A percentile compares a stretch with the other conserved stretches of the same genome.
phyloP scores from a whole-genome alignment of 2,888 invertebrate genomes.

The Onchidella celtica region DNA sequence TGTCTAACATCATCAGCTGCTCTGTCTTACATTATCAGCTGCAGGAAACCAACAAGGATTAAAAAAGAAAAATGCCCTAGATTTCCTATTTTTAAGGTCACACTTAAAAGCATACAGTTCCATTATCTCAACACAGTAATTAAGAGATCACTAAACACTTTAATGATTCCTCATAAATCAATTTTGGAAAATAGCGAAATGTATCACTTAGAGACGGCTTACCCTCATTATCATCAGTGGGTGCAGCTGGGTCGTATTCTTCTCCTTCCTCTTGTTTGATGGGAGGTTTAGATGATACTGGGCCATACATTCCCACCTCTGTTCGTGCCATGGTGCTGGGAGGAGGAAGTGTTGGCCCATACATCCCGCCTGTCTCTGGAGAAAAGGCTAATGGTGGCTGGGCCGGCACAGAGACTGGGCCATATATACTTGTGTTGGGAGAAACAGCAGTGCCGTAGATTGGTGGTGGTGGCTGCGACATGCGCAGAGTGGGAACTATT shows the following conservation, averaged over 20 bases:
- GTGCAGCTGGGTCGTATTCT: constrained; percentile 48
- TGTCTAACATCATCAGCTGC: too few relatives aligned
- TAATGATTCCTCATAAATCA: too few relatives aligned
- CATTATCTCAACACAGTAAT: too few relatives aligned
- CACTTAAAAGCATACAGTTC: too few relatives aligned
- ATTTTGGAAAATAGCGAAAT: too few relatives aligned
- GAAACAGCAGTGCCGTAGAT: constrained; percentile 13
- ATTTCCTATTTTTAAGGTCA: too few relatives aligned
- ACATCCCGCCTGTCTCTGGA: constrained; percentile 22
- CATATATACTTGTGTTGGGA: neutral
- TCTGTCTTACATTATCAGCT: too few relatives aligned
- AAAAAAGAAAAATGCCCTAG: too few relatives aligned
- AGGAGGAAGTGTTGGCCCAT: neutral
- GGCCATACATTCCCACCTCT: constrained; percentile 47
- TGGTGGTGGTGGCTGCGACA: constrained; percentile 10
- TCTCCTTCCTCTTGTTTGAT: constrained; percentile 6
- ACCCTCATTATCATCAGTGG: constrained; percentile 48
- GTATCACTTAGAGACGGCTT: neutral
- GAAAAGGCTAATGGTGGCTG: neutral
- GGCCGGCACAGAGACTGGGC: neutral
- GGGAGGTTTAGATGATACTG: neutral
- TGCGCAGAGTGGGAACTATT: neutral
- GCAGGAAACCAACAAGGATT: too few relatives aligned
- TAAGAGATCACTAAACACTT: too few relatives aligned
- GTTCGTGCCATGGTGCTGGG: neutral